A percentile compares a stretch with the other conserved stretches of the same genome.
Conservation (phyloP, 2,113 vertebrate genomes). For the Pteropus alecto region DNA sequence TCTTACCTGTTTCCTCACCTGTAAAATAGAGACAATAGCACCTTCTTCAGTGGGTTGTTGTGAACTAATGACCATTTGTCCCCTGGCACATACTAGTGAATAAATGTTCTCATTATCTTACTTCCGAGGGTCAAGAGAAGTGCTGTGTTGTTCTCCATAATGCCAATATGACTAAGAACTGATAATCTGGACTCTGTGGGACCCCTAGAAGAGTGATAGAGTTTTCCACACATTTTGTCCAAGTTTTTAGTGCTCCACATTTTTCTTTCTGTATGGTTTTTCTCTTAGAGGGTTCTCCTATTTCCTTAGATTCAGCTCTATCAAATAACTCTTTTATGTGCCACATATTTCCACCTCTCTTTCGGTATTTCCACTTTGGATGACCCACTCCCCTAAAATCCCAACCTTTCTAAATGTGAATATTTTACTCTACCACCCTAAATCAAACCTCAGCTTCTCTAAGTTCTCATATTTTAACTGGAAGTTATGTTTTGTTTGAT, state of each 20-base stretch:
- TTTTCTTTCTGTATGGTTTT: not conserved
- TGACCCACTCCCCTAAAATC: not conserved
- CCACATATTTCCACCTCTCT: not conserved
- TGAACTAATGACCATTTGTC: accelerated
- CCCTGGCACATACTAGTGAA: not conserved
- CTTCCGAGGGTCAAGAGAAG: not conserved
- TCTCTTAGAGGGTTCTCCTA: not conserved
- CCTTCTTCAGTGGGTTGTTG: not conserved
- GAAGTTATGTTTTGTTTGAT: not conserved
- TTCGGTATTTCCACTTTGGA: not conserved
- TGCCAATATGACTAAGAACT: not conserved
- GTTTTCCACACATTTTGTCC: not conserved
- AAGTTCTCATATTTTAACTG: not conserved
- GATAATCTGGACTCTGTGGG: not conserved
- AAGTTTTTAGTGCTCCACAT: not conserved
- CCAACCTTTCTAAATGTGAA: not conserved
- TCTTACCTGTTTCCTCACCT: not conserved
- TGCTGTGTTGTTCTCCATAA: not conserved
- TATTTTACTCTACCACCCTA: not conserved
- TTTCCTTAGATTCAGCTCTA: not conserved
- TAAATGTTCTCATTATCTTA: not conserved
- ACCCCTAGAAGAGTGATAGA: too few species aligned
- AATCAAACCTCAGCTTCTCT: not conserved
- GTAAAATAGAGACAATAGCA: not conserved
- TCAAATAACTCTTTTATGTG: not conserved